A percentile compares a stretch with the other conserved stretches of the same genome.
Evolutionary conservation across 2,888 invertebrate species (phyloP).

Genomic region (Caenorhabditis becei): DNA sequence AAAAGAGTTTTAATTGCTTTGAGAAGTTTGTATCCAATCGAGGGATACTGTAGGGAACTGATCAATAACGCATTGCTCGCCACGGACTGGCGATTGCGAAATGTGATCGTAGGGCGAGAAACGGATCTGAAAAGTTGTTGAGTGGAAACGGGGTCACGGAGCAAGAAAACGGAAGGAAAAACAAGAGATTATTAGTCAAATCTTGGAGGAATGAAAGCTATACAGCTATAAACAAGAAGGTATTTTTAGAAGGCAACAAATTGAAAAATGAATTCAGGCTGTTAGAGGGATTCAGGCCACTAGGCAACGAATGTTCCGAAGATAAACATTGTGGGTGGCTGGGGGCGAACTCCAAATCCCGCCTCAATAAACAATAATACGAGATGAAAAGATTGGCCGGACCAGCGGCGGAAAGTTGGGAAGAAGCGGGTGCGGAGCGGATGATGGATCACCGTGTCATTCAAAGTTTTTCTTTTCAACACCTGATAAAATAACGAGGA

Average conservation of each 20-base stretch:
- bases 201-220: not conserved
- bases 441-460: constrained; percentile 59
- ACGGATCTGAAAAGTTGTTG: constrained; percentile 46
- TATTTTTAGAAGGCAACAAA: not conserved
- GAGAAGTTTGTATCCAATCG: constrained; percentile 63
- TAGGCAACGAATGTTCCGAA: constrained; percentile 35
- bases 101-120: constrained; percentile 44
- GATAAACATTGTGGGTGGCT: constrained; percentile 30
- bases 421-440: constrained; percentile 5
- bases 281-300: constrained; percentile 6
- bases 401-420: constrained; percentile 6
- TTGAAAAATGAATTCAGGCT: constrained; percentile 5
- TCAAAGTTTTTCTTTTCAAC: constrained; percentile 52
- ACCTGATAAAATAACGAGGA: constrained; percentile 52
- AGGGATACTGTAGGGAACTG: constrained; percentile 53
- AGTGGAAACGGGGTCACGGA: constrained; percentile 26
- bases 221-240: not conserved
- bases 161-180: constrained; percentile 6
- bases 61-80: constrained; percentile 48
- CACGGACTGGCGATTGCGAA: constrained; percentile 28
- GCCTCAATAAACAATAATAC: constrained; percentile 59
- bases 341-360: constrained; percentile 29
- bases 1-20: no score
- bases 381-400: constrained; percentile 17
- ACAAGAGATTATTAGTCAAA: not conserved